Evolutionary conservation across 2,113 vertebrate species (phyloP), one percentile per base, ranked within the genome.

Genomic region (Grantiella picta): DNA sequence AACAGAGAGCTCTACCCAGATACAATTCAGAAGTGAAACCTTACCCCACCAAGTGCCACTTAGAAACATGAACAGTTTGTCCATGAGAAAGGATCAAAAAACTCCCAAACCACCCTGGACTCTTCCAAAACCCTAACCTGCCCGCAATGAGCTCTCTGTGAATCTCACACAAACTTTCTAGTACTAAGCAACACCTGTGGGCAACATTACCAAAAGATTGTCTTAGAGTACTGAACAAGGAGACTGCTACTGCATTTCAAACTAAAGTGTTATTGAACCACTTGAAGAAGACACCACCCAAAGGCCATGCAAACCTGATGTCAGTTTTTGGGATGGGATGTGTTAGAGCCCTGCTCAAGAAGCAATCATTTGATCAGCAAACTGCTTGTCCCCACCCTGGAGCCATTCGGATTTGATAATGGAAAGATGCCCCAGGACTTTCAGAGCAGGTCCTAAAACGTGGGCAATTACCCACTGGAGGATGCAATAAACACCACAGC

Each of bases 11-110:
- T 91, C 73, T 85, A 96, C 81, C 22, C 75, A 91, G 73, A 92
- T 64, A 77, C 94, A 97, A 92, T 69, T 95, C 79, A 91, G 90
- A 96, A 91, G 52, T 88, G 89, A 95, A 97, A 97, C 52, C 53
- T 61, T 96, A 83, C 85, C 57, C 82, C 15, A 36, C 85, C 84
- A 60, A 49, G 47, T 25, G 22, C 92, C 0, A 3, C 93, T 95
- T 57, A 61, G 68, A 50, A 94, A 87, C 66, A 63, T 53, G 66
- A 38, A 20, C 75, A 85, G 79, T 8, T 44, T 7, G 49, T 42
- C 89, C 60, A 54, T 10, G 53, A 79, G 66, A 73, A 94, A 80
- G 36, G 61, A 97, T 36, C 59, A 94, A 94, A 91, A 89, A 90
- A 17, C 33, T 50, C 17, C 17, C 68, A 86, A 87, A 86, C 44